Base-by-base conservation (phyloP, 2,113 vertebrate genomes). In the Anolis sagrei region DNA sequence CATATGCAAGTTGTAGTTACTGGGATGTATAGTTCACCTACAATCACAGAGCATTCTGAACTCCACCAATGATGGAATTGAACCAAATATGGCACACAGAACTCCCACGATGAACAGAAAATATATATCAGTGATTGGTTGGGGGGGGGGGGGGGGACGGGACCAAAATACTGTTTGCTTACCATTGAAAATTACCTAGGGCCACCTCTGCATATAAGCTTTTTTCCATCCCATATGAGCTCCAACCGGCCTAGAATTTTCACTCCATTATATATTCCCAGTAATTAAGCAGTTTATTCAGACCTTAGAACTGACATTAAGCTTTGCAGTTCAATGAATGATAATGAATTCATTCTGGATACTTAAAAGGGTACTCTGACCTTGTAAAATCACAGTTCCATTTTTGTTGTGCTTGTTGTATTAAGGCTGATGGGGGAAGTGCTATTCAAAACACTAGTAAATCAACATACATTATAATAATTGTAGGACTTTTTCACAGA, bases 281-380 rank as follows among this genome's bases (percentile, higher is more conserved):
- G 89, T 96, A 95, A 97, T 95, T 95, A 93, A 90, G 94, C 89
- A 94, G 94, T 96, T 96, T 96, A 93, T 91, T 93, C 92, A 95
- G 94, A 95, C 94, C 95, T 88, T 89, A 92, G 91, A 95, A 95
- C 89, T 92, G 94, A 91, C 90, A 94, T 94, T 95, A 93, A 93
- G 87, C 90, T 95, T 93, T 93, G 90, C 94, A 95, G 89, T 93
- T 89, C 93, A 95, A 93, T 92, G 91, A 95, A 93, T 94, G 92
- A 91, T 93, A 96, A 96, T 95, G 90, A 95, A 89, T 95, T 95
- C 90, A 94, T 91, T 83, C 93, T 62, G 44, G 88, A 82, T 77
- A 87, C 89, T 94, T 94, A 94, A 84, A 70, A 39, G 5, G 88
- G 89, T 90, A 93, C 54, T 90, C 58, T 95, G 92, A 93, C 93